Evolutionary conservation across 2,797 vertebrate species (phyloP).

Genomic region (Taeniopygia guttata): DNA sequence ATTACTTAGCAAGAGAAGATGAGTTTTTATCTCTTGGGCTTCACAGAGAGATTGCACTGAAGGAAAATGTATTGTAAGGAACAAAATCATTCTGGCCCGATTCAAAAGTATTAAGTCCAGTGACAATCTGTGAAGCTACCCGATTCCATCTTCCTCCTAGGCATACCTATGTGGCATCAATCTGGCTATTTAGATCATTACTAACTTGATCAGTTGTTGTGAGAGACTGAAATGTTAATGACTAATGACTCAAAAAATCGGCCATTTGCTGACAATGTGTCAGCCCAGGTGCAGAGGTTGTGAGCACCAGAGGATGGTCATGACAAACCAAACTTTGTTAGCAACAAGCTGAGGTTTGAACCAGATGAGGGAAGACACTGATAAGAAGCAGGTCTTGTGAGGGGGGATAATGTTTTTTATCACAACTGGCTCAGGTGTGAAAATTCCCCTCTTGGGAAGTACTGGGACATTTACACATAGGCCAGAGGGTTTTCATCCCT

Average conservation of each 20-base stretch:
- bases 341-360: neutral
- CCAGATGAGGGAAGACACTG: no score
- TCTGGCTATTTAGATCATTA: neutral
- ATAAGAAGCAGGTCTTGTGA: neutral
- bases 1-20: neutral
- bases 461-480: neutral
- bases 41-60: neutral
- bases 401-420: neutral
- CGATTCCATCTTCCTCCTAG: neutral
- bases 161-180: neutral
- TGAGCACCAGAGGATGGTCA: no score
- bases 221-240: neutral
- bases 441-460: neutral
- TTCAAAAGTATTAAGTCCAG: neutral
- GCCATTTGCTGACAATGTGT: neutral
- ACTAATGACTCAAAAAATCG: neutral
- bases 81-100: neutral
- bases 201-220: neutral
- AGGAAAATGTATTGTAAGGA: neutral
- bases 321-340: neutral
- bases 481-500: neutral
- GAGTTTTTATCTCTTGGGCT: neutral
- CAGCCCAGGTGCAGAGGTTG: no score
- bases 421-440: no score
- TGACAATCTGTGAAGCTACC: neutral